phyloP scores from a whole-genome alignment of 2,797 vertebrate species.

The Labroides dimidiatus region DNA sequence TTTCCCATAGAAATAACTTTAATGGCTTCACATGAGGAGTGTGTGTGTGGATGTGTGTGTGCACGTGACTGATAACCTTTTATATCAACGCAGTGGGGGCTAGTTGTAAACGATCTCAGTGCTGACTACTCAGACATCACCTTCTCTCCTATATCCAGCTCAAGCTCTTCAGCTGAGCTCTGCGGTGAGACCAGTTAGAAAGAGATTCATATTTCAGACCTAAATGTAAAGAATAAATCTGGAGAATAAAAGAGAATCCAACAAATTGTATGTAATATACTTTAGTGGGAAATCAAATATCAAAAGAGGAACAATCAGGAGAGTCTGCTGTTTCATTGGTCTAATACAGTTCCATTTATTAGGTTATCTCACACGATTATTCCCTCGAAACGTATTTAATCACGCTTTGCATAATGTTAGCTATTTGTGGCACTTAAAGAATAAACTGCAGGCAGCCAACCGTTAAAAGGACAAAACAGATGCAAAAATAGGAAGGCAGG shows the following conservation, averaged over 20 bases:
- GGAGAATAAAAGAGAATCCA: not conserved
- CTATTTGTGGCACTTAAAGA: constrained; percentile 46
- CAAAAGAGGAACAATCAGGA: not conserved
- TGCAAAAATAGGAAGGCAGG: constrained; percentile 23
- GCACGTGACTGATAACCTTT: constrained; percentile 58
- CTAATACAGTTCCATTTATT: constrained; percentile 32
- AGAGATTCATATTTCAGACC: constrained; percentile 11
- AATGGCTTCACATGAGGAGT: constrained; percentile 60
- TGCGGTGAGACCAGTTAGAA: constrained; percentile 16
- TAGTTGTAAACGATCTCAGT: constrained; percentile 62
- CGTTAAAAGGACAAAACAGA: constrained; percentile 45
- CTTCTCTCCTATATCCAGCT: constrained; percentile 22
- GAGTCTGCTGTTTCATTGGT: constrained; percentile 8
- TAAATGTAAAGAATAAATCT: not conserved
- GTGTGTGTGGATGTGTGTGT: constrained; percentile 7
- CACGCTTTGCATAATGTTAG: constrained; percentile 46
- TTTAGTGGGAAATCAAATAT: not conserved
- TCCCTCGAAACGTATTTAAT: constrained; percentile 39
- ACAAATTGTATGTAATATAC: not conserved
- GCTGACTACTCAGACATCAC: constrained; percentile 45
- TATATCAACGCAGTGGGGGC: constrained; percentile 52
- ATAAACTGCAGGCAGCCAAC: constrained; percentile 39
- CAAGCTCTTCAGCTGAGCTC: constrained; percentile 13
- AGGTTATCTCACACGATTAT: constrained; percentile 29
- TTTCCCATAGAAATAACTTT: constrained; percentile 61